phyloP scores from a whole-genome alignment of 2,113 vertebrate genomes.

The Columba livia region DNA sequence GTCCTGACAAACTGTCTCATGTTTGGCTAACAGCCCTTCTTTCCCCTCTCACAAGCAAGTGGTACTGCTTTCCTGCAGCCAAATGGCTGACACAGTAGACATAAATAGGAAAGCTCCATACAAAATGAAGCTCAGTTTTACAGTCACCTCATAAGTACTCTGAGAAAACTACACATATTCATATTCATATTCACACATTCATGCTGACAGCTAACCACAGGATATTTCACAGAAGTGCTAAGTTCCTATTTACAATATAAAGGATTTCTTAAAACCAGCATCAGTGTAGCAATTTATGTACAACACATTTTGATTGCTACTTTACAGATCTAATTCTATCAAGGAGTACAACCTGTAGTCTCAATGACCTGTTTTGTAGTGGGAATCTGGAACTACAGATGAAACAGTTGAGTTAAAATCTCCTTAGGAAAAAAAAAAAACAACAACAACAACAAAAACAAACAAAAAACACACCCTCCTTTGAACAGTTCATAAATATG shows the following conservation, averaged over 20 bases:
- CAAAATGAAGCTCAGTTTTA: background rate
- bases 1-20: background rate
- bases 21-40: background rate
- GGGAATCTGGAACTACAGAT: background rate
- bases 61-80: background rate
- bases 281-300: background rate
- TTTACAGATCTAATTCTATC: background rate
- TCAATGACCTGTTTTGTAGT: background rate
- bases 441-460: background rate
- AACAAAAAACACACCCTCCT: background rate
- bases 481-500: conserved; percentile 34
- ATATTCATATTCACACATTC: background rate
- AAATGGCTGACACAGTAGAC: background rate
- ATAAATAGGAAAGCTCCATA: background rate
- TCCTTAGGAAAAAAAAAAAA: background rate
- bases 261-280: background rate
- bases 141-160: background rate
- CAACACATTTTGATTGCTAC: background rate
- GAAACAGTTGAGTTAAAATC: background rate
- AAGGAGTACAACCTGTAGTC: background rate
- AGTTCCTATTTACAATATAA: conserved; percentile 11
- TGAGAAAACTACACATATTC: background rate
- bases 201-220: background rate
- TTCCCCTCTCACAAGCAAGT: background rate
- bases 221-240: background rate